These are phyloP conservation scores for Criorhina ranunculi DNA, from an alignment of 2,888 invertebrate genomes.

Conservation along the genomic window DNA sequence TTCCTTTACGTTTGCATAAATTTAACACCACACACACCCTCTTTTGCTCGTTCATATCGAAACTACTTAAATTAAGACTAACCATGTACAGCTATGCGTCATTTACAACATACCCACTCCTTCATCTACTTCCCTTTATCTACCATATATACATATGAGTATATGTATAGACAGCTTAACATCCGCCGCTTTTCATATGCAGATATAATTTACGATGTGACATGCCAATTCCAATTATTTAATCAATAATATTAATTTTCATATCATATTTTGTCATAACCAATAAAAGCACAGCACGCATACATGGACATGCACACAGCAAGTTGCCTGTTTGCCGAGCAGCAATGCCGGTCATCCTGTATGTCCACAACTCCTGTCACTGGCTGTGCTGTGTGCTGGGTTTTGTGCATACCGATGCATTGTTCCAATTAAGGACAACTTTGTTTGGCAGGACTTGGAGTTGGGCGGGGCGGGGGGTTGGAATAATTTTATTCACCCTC, in stretches of 20 bases:
- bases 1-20: constrained; percentile 63
- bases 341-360: neutral
- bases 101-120: constrained; percentile 19
- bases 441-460: constrained; percentile 40
- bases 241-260: constrained; percentile 85
- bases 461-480: neutral
- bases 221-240: constrained; percentile 85
- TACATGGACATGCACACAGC: constrained; percentile 42
- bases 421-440: constrained; percentile 74
- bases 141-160: neutral
- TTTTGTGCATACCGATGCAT: constrained; percentile 75
- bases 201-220: constrained; percentile 81
- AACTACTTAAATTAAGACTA: constrained; percentile 35
- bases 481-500: constrained; percentile 6
- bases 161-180: constrained; percentile 50
- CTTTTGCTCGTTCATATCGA: constrained; percentile 14
- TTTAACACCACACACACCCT: constrained; percentile 35
- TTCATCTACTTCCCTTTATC: neutral
- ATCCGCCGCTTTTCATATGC: constrained; percentile 75
- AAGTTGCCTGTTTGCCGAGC: constrained; percentile 9
- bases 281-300: constrained; percentile 83
- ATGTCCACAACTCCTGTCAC: constrained; percentile 48
- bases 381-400: constrained; percentile 26
- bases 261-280: constrained; percentile 84
- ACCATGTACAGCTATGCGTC: neutral